Percentiles rank a stretch among this genome's conserved stretches.
phyloP scores from a whole-genome alignment of 2,888 invertebrate genomes.

The Eupithecia exiguata region DNA sequence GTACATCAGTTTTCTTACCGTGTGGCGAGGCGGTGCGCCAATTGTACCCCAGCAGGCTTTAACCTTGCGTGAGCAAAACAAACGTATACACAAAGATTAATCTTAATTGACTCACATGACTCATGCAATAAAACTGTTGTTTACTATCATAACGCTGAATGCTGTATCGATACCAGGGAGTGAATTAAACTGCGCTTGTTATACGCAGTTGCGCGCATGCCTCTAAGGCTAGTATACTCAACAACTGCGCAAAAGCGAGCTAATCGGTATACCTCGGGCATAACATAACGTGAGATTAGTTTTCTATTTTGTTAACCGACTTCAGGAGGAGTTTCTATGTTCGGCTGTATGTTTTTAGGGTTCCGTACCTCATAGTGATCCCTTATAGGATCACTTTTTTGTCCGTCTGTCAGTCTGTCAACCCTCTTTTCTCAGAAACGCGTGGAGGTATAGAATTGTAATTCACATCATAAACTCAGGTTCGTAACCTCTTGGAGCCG shows the following conservation, averaged over 20 bases:
- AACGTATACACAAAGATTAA: conserved; percentile 32
- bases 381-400: too few relatives aligned
- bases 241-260: conserved; percentile 4
- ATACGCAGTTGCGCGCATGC: conserved; percentile 26
- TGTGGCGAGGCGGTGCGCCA: conserved; percentile 16
- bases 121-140: conserved; percentile 42
- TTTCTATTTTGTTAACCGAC: background rate
- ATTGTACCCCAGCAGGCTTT: conserved; percentile 31
- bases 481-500: too few relatives aligned
- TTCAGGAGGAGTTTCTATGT: too few relatives aligned
- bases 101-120: conserved; percentile 43
- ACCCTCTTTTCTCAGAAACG: too few relatives aligned
- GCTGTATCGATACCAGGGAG: conserved; percentile 30
- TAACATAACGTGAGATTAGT: background rate
- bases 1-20: conserved; percentile 3
- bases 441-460: too few relatives aligned
- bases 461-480: too few relatives aligned
- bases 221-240: background rate
- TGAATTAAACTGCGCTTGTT: conserved; percentile 22
- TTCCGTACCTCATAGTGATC: too few relatives aligned
- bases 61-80: conserved; percentile 38
- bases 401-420: too few relatives aligned
- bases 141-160: conserved; percentile 40
- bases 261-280: background rate
- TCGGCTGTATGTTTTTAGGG: too few relatives aligned